Base-by-base conservation (phyloP, 23 tunicate genomes). In the Trididemnum miniatum region DNA sequence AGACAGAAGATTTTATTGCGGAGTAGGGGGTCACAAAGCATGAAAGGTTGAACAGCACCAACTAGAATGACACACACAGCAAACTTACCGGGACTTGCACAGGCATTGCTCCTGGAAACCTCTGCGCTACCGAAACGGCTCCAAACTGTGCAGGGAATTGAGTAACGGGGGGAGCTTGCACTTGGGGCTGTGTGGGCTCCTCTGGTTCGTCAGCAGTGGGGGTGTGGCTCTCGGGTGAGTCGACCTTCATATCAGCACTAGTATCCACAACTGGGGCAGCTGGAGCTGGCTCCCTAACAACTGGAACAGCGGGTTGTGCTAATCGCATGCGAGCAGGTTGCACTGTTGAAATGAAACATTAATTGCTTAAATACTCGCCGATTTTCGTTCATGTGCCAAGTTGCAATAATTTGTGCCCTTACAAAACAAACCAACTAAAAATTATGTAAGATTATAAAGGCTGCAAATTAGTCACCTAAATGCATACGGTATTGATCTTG, bases 131-230 rank as follows among this genome's bases (percentile, higher is more conserved):
- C 18, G 84, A 34, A 26, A 89, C 80, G 20, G 77, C 81, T 2
- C 90, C 90, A 86, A 79, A 86, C 30, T 77, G 79, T 28, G 87
- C 18, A 1, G 4, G 87, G 38, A 74, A 83, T 35, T 71, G 90
- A 2, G 35, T 4, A 3, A 37, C 27, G 20, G 37, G 31, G 1
- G 59, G 73, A 18, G 59, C 31, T 31, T 65, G 82, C 1, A 22
- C 15, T 33, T 35, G 73, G 1, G 72, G 79, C 0, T 37, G 73
- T 24, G 82, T 64, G 22, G 69, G 72, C 30, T 71, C 86, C 15
- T 69, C 89, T 26, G 67, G 82, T 37, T 91, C 97, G 66, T 82
- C 90, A 9, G 71, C 75, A n/a, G 97, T 85, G 23, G 94, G 94
- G 33, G 94, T 89, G 12, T 26, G 34, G 1, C 28, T 38, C 30